A percentile compares a stretch with the other conserved stretches of the same genome.
Evolutionary conservation across 2,888 invertebrate species (phyloP).

Genomic region (Cryptophagus acutangulus): DNA sequence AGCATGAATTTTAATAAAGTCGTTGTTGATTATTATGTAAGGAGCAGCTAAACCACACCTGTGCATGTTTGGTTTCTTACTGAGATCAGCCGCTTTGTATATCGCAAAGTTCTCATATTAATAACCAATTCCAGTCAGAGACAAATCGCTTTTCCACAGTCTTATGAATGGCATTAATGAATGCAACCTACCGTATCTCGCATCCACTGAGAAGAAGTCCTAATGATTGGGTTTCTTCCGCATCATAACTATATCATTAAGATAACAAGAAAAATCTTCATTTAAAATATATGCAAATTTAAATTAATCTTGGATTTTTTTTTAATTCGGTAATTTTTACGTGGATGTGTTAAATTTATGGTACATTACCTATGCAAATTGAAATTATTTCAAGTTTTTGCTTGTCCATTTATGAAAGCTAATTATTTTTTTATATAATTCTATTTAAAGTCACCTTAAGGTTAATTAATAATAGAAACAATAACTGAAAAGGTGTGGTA

Average conservation of each 20-base stretch:
- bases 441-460: no score
- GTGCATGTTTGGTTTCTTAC: conserved; percentile 19
- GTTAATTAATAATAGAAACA: conserved; percentile 17
- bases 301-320: no score
- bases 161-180: conserved; percentile 15
- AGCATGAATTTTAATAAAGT: conserved; percentile 10
- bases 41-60: conserved; percentile 23
- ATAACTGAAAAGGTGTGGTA: conserved; percentile 23
- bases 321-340: no score
- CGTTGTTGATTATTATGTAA: conserved; percentile 7
- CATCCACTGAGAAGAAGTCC: conserved; percentile 9
- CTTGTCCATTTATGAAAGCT: no score
- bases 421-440: no score
- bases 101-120: conserved; percentile 18
- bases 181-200: conserved; percentile 13
- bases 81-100: conserved; percentile 15
- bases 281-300: no score
- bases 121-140: conserved; percentile 17
- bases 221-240: conserved; percentile 10
- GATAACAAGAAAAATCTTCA: conserved; percentile 22
- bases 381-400: no score
- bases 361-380: no score
- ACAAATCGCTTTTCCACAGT: conserved; percentile 16
- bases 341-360: no score
- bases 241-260: conserved; percentile 1